These are phyloP conservation scores for Atherinomorus stipes DNA, from an alignment of 2,113 vertebrate species.

Conservation along the genomic window DNA sequence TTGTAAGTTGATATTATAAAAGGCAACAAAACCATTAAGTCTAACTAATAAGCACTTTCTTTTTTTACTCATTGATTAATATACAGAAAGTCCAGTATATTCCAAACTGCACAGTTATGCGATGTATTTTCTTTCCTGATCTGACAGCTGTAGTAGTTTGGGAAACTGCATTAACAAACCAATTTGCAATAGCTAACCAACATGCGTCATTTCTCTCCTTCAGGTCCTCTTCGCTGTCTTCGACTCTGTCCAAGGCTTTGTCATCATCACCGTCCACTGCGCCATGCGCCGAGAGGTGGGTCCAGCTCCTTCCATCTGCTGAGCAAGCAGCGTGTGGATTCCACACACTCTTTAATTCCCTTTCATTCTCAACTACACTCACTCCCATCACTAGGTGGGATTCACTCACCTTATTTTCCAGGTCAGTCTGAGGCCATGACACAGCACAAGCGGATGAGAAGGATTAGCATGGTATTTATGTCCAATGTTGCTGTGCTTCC, in stretches of 20 bases:
- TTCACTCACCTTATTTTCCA: conserved; percentile 47
- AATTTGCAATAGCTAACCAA: neutral
- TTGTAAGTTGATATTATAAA: too few relatives aligned
- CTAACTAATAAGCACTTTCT: neutral
- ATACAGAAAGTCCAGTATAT: neutral
- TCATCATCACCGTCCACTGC: conserved; percentile 97
- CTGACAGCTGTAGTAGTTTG: too few relatives aligned
- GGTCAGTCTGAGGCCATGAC: conserved; percentile 50
- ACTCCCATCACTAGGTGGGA: conserved; percentile 25
- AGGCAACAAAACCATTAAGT: too few relatives aligned
- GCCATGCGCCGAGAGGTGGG: conserved; percentile 97
- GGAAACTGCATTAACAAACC: neutral
- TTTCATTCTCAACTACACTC: neutral
- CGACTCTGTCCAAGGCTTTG: conserved; percentile 96
- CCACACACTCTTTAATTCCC: neutral
- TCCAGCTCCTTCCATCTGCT: neutral
- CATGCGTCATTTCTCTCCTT: conserved; percentile 57
- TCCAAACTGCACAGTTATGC: neutral
- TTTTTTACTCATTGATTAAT: neutral
- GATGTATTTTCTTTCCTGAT: too few relatives aligned
- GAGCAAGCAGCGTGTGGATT: neutral
- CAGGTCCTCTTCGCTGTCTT: conserved; percentile 95
- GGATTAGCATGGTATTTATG: conserved; percentile 62
- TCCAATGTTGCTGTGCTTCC: conserved; percentile 36
- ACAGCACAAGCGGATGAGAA: conserved; percentile 36